A percentile compares a stretch with the other conserved stretches of the same genome.
Evolutionary conservation across 2,888 invertebrate species (phyloP).

Genomic region (Dichetophora obliterata): DNA sequence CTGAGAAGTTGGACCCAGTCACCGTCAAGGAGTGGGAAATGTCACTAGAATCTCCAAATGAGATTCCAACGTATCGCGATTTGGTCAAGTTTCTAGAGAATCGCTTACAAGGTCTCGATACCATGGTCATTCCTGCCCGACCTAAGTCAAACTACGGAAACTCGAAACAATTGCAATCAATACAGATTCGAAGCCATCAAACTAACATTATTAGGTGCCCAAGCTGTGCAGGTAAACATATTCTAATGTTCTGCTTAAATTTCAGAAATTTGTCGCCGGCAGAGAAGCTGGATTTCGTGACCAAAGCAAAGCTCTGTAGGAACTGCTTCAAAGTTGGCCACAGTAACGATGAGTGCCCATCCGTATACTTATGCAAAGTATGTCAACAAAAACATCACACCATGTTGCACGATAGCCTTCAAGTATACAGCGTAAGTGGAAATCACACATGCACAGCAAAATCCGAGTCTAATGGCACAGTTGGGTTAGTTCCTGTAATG

Average conservation of each 20-base stretch:
- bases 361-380: no score
- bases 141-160: no score
- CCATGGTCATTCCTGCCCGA: not conserved
- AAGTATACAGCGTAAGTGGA: not conserved
- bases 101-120: slow-evolving; percentile 36
- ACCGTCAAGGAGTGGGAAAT: no score
- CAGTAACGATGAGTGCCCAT: slow-evolving; percentile 5
- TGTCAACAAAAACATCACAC: slow-evolving; percentile 1
- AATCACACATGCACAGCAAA: no score
- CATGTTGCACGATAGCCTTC: not conserved
- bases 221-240: slow-evolving; percentile 37
- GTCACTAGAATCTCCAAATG: slow-evolving; percentile 33
- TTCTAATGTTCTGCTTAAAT: slow-evolving; percentile 29
- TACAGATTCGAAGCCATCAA: slow-evolving; percentile 23
- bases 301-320: slow-evolving; percentile 30
- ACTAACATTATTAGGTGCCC: slow-evolving; percentile 31
- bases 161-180: no score
- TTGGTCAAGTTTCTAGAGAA: slow-evolving; percentile 30
- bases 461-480: no score
- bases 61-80: slow-evolving; percentile 23
- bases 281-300: no score
- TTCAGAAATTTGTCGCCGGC: no score
- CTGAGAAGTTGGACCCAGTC: no score
- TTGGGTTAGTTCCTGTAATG: no score
- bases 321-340: slow-evolving; percentile 38